phyloP scores from a whole-genome alignment of 1,140 invertebrate species.

The Trichomalopsis sarcophagae region DNA sequence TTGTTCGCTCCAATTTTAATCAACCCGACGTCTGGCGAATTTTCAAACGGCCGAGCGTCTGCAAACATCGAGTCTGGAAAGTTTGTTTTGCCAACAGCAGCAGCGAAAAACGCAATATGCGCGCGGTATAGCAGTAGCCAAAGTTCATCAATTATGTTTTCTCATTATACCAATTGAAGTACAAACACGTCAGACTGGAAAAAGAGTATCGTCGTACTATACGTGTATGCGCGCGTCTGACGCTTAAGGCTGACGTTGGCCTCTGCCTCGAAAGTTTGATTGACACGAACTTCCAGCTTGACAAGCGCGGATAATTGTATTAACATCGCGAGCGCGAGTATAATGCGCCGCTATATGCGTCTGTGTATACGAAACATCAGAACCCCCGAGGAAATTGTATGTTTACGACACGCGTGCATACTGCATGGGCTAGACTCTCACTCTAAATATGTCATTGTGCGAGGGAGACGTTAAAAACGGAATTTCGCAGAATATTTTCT shows the following conservation, averaged over 20 bases:
- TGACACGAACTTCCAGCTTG: conserved; percentile 39
- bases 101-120: background rate
- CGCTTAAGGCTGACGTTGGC: background rate
- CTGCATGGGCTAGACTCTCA: background rate
- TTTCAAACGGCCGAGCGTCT: background rate
- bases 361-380: conserved; percentile 27
- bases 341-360: background rate
- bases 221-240: background rate
- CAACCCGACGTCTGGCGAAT: background rate
- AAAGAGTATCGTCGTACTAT: conserved; percentile 10
- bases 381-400: conserved; percentile 25
- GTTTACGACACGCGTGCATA: conserved; percentile 11
- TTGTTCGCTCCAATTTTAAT: background rate
- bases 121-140: background rate
- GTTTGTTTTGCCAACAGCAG: background rate
- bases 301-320: conserved; percentile 38
- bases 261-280: conserved; percentile 31
- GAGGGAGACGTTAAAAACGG: background rate
- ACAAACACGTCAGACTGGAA: conserved; percentile 36
- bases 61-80: background rate
- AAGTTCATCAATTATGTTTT: conserved; percentile 34
- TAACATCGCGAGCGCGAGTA: background rate
- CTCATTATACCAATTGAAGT: conserved; percentile 30
- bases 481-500: background rate
- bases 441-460: background rate